Conservation (phyloP, 2,113 vertebrate species). For the Anseranas semipalmata region DNA sequence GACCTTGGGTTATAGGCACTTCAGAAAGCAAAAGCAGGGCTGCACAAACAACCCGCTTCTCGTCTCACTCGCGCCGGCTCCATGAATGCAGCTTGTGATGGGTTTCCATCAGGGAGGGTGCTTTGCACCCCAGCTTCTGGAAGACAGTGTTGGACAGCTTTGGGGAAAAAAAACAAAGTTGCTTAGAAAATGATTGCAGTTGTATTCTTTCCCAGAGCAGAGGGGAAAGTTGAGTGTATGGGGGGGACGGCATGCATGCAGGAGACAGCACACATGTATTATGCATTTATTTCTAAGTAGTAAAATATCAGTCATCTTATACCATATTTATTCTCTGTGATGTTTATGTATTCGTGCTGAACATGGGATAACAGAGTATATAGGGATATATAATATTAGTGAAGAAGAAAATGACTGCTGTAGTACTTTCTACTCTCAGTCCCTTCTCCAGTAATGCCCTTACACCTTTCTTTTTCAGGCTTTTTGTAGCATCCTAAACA, state of each 20-base stretch:
- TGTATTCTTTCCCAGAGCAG: neutral
- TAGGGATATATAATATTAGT: conserved; percentile 67
- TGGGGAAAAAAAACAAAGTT: neutral
- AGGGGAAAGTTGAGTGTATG: neutral
- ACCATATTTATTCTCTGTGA: conserved; percentile 67
- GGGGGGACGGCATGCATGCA: neutral
- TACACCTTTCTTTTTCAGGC: conserved; percentile 83
- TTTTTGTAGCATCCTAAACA: conserved; percentile 85
- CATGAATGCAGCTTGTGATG: neutral
- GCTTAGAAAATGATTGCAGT: neutral
- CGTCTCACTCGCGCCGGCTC: accelerated
- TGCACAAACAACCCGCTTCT: neutral
- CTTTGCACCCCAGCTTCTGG: neutral
- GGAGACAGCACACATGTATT: conserved; percentile 14
- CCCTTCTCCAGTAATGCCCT: conserved; percentile 78
- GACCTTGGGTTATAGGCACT: conserved; percentile 21
- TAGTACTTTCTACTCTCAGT: conserved; percentile 75
- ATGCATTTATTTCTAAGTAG: conserved; percentile 57
- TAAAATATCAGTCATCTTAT: conserved; percentile 29
- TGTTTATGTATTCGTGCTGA: conserved; percentile 74
- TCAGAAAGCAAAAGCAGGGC: neutral
- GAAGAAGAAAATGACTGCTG: conserved; percentile 79
- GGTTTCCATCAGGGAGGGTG: neutral
- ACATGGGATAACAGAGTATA: conserved; percentile 67
- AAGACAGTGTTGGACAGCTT: neutral